A percentile compares a stretch with the other conserved stretches of the same genome.
Evolutionary conservation across 1,140 invertebrate genomes (phyloP).

Genomic region (Heliconius himera): DNA sequence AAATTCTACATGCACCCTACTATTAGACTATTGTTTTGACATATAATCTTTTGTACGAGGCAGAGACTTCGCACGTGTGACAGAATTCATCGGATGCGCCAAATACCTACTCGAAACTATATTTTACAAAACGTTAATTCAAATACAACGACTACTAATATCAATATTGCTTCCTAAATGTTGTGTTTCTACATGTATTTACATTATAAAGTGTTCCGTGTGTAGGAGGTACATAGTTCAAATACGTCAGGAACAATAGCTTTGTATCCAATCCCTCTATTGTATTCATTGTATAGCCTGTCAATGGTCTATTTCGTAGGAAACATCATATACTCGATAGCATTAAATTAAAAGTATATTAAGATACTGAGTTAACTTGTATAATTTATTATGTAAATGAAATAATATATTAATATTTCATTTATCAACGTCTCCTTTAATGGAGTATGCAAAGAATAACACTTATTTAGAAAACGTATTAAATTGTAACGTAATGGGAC

Average conservation of each 20-base stretch:
- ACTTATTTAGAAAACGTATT: too few species aligned
- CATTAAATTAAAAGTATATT: too few species aligned
- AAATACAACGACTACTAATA: too few species aligned
- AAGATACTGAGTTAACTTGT: too few species aligned
- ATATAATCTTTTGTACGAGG: too few species aligned
- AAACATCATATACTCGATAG: slow-evolving; percentile 15
- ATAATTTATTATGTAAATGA: too few species aligned
- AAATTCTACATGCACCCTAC: too few species aligned
- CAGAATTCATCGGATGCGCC: too few species aligned
- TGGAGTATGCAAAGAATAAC: background rate
- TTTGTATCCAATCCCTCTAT: slow-evolving; percentile 38
- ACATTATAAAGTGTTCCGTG: slow-evolving; percentile 24
- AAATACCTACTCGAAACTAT: background rate
- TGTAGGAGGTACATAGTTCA: slow-evolving; percentile 16
- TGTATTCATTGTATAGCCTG: slow-evolving; percentile 27
- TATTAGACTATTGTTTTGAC: too few species aligned
- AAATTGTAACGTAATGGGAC: too few species aligned
- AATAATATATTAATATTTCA: background rate
- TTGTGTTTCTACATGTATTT: slow-evolving; percentile 10
- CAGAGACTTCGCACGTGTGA: too few species aligned
- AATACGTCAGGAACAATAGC: slow-evolving; percentile 39
- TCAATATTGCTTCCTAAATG: background rate
- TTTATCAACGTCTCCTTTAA: background rate
- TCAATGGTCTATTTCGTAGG: slow-evolving; percentile 32
- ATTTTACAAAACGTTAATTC: background rate